Conservation (phyloP, 2,113 vertebrate genomes). For the Mionectes macconnelli region DNA sequence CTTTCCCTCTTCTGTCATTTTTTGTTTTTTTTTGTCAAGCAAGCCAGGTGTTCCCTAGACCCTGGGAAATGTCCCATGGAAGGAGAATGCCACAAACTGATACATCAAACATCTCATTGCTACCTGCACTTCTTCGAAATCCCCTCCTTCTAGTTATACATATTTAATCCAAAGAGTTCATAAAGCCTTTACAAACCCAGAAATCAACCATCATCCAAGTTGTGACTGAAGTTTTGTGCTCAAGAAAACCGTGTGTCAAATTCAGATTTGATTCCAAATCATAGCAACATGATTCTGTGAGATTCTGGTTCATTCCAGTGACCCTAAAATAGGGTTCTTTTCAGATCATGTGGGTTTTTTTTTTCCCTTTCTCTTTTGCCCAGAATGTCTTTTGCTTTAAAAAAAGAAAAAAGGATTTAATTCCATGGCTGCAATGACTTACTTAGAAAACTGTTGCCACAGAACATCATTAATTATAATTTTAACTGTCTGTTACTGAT, state of each 20-base stretch:
- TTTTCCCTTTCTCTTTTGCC: neutral
- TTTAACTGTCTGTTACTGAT: neutral
- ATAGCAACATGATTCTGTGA: fast-evolving
- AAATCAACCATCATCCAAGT: neutral
- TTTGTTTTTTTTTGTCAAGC: neutral
- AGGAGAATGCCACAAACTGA: neutral
- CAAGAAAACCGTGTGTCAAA: neutral
- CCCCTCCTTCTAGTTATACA: neutral
- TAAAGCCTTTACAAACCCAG: neutral
- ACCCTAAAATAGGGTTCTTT: neutral
- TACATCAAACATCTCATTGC: neutral
- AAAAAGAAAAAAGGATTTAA: neutral
- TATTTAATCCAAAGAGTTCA: neutral
- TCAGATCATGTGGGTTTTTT: neutral
- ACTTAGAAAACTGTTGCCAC: neutral
- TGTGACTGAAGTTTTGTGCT: neutral
- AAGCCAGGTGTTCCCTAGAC: neutral
- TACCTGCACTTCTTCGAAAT: neutral
- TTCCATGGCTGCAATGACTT: too few relatives aligned
- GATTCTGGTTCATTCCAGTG: neutral
- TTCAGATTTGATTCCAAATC: neutral
- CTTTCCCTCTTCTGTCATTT: neutral
- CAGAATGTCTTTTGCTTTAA: neutral
- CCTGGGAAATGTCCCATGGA: neutral
- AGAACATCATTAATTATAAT: neutral